Conservation (phyloP, 1,140 invertebrate genomes). For the Drosophila burlai region DNA sequence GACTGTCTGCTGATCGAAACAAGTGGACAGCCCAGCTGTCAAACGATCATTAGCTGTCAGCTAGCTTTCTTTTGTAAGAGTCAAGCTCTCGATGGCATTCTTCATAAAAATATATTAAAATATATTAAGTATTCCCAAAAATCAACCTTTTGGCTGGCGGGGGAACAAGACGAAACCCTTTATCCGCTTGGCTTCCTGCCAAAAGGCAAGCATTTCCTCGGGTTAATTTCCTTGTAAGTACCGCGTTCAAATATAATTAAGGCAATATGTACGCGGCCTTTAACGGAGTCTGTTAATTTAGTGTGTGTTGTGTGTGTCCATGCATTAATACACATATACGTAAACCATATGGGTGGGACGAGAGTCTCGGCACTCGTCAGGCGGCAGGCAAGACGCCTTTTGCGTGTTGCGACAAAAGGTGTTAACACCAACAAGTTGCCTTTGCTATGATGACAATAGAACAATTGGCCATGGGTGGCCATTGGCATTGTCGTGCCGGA, state of each 20-base stretch:
- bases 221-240: conserved; percentile 11
- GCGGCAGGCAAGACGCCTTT: conserved; percentile 46
- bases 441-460: conserved; percentile 58
- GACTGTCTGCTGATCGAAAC: neutral
- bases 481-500: conserved; percentile 17
- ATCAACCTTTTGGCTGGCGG: neutral
- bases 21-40: neutral
- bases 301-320: conserved; percentile 2
- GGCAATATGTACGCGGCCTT: conserved; percentile 8
- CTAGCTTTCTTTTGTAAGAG: neutral
- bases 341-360: neutral
- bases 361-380: neutral
- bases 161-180: neutral
- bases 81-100: neutral
- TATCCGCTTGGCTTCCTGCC: neutral
- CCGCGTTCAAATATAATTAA: conserved; percentile 17
- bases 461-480: conserved; percentile 44
- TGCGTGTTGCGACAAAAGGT: conserved; percentile 59
- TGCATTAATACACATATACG: conserved; percentile 3
- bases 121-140: neutral
- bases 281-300: conserved; percentile 13
- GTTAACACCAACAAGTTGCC: conserved; percentile 60
- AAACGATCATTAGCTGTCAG: neutral
- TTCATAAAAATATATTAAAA: neutral
- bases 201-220: neutral